phyloP scores from a whole-genome alignment of 2,113 vertebrate genomes.

The Eurypyga helias region DNA sequence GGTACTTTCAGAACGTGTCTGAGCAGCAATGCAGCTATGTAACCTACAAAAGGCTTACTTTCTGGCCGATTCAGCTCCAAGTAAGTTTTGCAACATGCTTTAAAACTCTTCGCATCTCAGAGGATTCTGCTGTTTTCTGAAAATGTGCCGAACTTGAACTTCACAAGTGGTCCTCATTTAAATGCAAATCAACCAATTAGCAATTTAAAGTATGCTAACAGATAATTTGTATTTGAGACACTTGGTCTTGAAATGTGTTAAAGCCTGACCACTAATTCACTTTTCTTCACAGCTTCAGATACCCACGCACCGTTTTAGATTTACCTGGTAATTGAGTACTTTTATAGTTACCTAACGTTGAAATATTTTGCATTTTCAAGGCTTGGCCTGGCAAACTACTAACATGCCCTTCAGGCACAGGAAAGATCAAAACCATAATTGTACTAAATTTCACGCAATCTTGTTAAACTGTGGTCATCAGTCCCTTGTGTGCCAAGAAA shows the following conservation, averaged over 20 bases:
- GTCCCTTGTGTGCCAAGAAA: not conserved
- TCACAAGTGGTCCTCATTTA: conserved; percentile 40
- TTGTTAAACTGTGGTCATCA: not conserved
- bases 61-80: not conserved
- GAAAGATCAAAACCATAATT: not conserved
- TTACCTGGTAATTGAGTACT: not conserved
- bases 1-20: not conserved
- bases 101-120: not conserved
- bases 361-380: not conserved
- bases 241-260: not conserved
- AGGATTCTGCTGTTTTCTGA: conserved; percentile 19
- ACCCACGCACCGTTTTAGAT: not conserved
- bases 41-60: not conserved
- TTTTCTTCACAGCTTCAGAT: not conserved
- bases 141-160: conserved; percentile 36
- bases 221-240: conserved; percentile 14
- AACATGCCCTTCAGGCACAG: not conserved
- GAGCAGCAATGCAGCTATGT: not conserved
- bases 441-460: not conserved
- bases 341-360: not conserved
- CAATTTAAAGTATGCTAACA: conserved; percentile 44
- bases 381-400: not conserved
- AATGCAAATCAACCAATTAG: conserved; percentile 55
- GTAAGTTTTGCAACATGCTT: not conserved
- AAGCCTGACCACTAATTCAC: not conserved